Percentiles rank a stretch among this genome's conserved stretches.
Conservation (phyloP, 2,888 invertebrate species). For the Itoplectis maculator region DNA sequence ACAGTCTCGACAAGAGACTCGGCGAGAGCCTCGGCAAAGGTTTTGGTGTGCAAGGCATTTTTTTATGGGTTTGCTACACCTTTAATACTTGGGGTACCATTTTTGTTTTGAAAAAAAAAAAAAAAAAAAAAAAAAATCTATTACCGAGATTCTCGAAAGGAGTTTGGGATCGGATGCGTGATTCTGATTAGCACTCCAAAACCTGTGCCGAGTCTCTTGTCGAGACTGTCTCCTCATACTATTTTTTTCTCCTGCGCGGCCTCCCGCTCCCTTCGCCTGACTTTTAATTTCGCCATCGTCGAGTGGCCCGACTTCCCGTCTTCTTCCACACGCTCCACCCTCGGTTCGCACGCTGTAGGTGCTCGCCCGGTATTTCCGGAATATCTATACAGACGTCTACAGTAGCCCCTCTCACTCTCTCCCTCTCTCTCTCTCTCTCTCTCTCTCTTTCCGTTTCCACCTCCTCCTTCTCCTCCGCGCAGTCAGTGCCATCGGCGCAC, state of each 20-base stretch:
- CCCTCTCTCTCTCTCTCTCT: background rate
- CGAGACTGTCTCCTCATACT: no score
- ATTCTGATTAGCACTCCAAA: no score
- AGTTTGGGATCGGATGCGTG: no score
- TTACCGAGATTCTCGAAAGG: no score
- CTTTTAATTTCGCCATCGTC: constrained; percentile 51
- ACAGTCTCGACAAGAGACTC: no score
- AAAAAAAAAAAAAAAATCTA: no score
- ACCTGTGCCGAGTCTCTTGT: no score
- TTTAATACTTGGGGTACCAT: no score
- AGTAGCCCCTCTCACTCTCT: background rate
- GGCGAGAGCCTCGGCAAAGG: no score
- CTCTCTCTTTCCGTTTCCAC: background rate
- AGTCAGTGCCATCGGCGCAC: background rate
- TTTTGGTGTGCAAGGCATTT: no score
- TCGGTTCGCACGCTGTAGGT: background rate
- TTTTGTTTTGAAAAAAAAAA: no score
- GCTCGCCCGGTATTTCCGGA: constrained; percentile 12
- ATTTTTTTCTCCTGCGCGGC: background rate
- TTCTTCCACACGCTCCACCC: background rate
- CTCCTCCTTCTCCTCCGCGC: background rate
- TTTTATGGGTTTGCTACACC: no score
- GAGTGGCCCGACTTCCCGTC: background rate
- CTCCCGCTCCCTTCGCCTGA: background rate
- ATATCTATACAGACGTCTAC: background rate